Conservation (phyloP, 2,797 vertebrate species). For the Dromococcyx pavoninus region DNA sequence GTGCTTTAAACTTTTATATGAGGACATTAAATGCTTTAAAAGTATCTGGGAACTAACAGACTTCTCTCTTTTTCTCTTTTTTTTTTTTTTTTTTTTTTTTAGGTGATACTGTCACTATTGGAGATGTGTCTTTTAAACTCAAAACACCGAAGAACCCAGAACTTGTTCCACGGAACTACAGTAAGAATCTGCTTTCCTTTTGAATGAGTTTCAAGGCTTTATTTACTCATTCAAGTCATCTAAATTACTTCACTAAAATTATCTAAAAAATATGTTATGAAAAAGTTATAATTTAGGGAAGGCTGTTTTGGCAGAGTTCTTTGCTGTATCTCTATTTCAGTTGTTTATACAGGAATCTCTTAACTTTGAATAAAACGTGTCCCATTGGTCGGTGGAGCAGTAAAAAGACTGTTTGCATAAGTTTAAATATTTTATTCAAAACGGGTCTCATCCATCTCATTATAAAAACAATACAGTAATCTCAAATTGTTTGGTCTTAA, state of each 20-base stretch:
- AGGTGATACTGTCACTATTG: conserved; percentile 93
- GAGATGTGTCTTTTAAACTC: conserved; percentile 89
- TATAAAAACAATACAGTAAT: background rate
- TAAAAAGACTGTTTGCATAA: background rate
- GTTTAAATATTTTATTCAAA: background rate
- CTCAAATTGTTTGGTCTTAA: background rate
- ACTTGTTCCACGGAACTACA: conserved; percentile 91
- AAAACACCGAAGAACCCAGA: conserved; percentile 92
- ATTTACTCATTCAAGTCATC: background rate
- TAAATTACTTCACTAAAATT: background rate
- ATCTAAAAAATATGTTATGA: background rate
- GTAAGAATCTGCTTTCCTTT: conserved; percentile 78
- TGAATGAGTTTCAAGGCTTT: background rate
- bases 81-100: conserved; percentile 37
- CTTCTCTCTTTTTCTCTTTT: conserved; percentile 33
- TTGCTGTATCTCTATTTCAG: background rate
- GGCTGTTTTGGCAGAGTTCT: background rate
- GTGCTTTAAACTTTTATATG: background rate
- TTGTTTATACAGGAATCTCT: background rate
- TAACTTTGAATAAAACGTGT: background rate
- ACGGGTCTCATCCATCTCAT: background rate
- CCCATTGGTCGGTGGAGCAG: background rate
- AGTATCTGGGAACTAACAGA: background rate
- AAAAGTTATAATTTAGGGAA: background rate
- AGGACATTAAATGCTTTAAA: background rate